These are phyloP conservation scores for Chrysodeixis includens DNA, from an alignment of 2,888 invertebrate species.

Conservation along the genomic window DNA sequence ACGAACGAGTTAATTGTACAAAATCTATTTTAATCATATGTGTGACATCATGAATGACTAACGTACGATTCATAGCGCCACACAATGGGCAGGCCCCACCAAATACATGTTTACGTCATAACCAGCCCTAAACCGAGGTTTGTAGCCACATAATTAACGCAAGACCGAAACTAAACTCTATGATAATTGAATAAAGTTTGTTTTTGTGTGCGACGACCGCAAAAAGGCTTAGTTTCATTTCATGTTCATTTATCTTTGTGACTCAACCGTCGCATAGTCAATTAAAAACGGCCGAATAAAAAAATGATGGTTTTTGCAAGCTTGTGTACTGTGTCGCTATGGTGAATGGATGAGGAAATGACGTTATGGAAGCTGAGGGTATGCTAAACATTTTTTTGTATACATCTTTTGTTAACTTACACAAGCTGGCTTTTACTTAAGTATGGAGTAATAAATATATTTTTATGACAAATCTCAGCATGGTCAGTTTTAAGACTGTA, in stretches of 20 bases:
- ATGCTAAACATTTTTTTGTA: constrained; percentile 7
- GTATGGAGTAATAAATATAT: too few species aligned
- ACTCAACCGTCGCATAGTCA: constrained; percentile 60
- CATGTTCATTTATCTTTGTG: constrained; percentile 64
- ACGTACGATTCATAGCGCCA: constrained; percentile 50
- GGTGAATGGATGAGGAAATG: constrained; percentile 39
- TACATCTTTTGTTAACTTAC: not conserved
- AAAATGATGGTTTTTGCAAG: constrained; percentile 46
- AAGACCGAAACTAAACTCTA: constrained; percentile 52
- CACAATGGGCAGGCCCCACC: constrained; percentile 64
- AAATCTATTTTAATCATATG: constrained; percentile 48
- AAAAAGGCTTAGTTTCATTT: constrained; percentile 60
- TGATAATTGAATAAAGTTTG: constrained; percentile 42
- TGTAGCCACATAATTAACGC: constrained; percentile 54
- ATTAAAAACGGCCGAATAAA: constrained; percentile 59
- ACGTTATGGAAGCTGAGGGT: constrained; percentile 30
- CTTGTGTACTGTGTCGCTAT: constrained; percentile 39
- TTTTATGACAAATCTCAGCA: too few species aligned
- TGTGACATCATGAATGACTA: constrained; percentile 49
- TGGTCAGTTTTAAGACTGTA: too few species aligned
- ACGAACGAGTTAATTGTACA: constrained; percentile 37
- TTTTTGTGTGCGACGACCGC: constrained; percentile 35
- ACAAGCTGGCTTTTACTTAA: too few species aligned
- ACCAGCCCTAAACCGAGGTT: constrained; percentile 58
- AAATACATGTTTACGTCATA: constrained; percentile 71